Base-by-base conservation (phyloP, 2,113 vertebrate genomes). In the Ranitomeya imitator region DNA sequence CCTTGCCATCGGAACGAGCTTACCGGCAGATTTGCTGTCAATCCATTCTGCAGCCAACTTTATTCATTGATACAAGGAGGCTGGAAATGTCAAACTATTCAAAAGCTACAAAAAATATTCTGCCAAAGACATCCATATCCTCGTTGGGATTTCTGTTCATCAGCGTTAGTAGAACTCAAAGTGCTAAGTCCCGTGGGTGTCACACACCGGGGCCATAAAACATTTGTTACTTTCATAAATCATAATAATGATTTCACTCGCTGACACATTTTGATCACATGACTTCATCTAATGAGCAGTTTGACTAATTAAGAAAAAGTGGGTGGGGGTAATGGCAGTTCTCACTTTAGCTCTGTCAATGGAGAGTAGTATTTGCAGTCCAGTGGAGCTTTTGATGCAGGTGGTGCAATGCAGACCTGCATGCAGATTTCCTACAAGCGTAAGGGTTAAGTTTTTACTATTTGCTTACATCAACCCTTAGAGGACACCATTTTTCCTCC, bases 151-250 rank as follows among this genome's bases (percentile, higher is more conserved):
- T 74, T 86, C n/a, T 85, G 23, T 54, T 26, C 19, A 45, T 23
- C 16, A 60, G 54, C 37, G 37, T 45, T 45, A 45, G 37, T 65
- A 63, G 45, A 65, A 65, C 37, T 45, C 23, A 45, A 57, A 85
- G 69, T 57, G 54, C 71, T 21, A 23, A 31, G 61, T 87, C 78
- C 77, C 78, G 15, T 81, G 63, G 78, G 77, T 67, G 63, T 59
- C 61, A 67, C 63, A 81, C 63, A 80, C 63, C 57, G 51, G 51
- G 82, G 79, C 87, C 52, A 78, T 89, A 79, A 78, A 88, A 79
- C 59, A 79, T 76, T 88, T 88, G 79, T 77, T 88, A 54, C 86
- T 14, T 45, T 89, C 79, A 89, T 73, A 89, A 85, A 89, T 89
- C 87, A 85, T 69, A 79, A 79, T 89, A 85, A 89, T 55, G 59